Percentiles rank a stretch among this genome's conserved stretches.
Evolutionary conservation across 2,797 vertebrate species (phyloP).

Genomic region (Platalea minor): DNA sequence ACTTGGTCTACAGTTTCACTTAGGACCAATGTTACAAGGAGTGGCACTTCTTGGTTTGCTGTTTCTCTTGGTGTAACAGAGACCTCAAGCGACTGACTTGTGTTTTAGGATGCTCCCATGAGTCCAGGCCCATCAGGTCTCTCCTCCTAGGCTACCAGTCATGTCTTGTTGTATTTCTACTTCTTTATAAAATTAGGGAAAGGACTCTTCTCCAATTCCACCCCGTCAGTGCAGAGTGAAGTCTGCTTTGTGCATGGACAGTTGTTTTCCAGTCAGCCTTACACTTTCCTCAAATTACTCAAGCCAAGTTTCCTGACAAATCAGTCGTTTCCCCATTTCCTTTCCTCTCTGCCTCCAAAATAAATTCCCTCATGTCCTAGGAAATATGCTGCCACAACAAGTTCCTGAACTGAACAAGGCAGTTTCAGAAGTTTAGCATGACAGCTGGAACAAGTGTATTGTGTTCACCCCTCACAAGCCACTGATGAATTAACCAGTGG

Average conservation of each 20-base stretch:
- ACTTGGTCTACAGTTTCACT: not conserved
- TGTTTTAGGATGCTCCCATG: not conserved
- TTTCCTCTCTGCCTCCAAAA: not conserved
- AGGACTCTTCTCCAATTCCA: not conserved
- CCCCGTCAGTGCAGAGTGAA: not conserved
- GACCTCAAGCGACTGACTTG: not conserved
- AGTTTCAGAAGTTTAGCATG: not conserved
- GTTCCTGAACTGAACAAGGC: not conserved
- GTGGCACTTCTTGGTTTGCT: not conserved
- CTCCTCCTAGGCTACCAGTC: not conserved
- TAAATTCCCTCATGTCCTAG: not conserved
- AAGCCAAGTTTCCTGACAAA: not conserved
- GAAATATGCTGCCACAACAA: not conserved
- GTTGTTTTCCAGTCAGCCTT: not conserved
- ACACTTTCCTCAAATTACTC: not conserved
- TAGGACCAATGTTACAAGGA: rapidly evolving
- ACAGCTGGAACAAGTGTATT: not conserved
- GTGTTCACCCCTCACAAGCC: not conserved
- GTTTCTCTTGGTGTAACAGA: not conserved
- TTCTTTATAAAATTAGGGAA: not conserved
- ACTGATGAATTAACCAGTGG: not conserved
- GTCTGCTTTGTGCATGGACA: not conserved
- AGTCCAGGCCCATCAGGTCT: not conserved
- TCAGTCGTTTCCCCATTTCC: not conserved
- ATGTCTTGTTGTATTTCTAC: not conserved